Evolutionary conservation across 2,888 invertebrate genomes (phyloP).

Genomic region (Dermolepida albohirtum): DNA sequence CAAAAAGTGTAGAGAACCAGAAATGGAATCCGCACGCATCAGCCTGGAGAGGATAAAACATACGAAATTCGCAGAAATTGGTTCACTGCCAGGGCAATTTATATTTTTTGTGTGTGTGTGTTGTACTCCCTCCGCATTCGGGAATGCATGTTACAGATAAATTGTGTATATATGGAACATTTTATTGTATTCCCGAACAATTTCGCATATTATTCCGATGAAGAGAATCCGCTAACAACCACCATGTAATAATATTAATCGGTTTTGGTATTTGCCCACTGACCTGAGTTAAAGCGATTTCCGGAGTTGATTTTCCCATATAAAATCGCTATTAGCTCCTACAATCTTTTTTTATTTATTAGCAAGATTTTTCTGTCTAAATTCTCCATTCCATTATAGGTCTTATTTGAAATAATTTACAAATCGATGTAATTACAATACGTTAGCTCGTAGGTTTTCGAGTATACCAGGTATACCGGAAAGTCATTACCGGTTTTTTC

Average conservation of each 20-base stretch:
- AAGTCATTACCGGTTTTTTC: too few species aligned
- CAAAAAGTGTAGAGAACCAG: constrained; percentile 59
- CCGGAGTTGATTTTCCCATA: constrained; percentile 1
- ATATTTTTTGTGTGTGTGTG: constrained; percentile 52
- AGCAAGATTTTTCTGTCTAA: too few species aligned
- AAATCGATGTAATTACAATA: too few species aligned
- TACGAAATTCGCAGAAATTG: constrained; percentile 63
- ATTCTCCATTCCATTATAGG: too few species aligned
- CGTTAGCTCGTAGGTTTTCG: too few species aligned
- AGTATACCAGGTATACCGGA: too few species aligned
- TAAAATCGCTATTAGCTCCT: constrained; percentile 4
- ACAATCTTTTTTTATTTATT: too few species aligned
- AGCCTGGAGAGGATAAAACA: constrained; percentile 61
- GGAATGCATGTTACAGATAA: constrained; percentile 51
- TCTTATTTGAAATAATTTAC: too few species aligned
- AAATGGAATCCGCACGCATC: constrained; percentile 62
- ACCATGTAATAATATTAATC: constrained; percentile 17
- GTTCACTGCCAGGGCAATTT: constrained; percentile 63
- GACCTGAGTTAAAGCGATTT: constrained; percentile 24
- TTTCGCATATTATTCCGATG: constrained; percentile 13
- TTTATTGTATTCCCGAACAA: constrained; percentile 38
- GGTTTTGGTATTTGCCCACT: constrained; percentile 12
- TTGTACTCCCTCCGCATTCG: constrained; percentile 40
- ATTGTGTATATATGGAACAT: constrained; percentile 47
- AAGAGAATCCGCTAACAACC: neutral